phyloP scores from a whole-genome alignment of 2,113 vertebrate species.

The Procapra przewalskii region DNA sequence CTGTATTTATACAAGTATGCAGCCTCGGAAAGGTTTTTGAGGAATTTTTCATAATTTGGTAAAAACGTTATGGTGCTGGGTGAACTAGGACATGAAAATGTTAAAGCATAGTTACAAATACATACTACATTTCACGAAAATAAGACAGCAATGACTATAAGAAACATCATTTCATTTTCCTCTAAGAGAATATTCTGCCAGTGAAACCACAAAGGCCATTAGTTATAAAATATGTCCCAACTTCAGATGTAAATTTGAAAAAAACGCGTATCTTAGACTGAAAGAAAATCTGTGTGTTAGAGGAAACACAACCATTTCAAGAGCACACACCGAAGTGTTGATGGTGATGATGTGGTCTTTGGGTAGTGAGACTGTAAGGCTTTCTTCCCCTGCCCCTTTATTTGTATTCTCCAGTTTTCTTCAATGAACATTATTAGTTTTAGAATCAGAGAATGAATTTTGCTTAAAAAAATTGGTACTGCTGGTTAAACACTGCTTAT shows the following conservation, averaged over 20 bases:
- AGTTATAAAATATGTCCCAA: neutral
- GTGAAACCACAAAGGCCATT: neutral
- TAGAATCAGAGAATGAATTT: neutral
- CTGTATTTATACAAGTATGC: neutral
- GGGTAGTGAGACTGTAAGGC: neutral
- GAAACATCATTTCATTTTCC: neutral
- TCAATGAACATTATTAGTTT: neutral
- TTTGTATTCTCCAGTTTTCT: neutral
- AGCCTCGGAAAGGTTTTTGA: neutral
- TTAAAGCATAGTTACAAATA: neutral
- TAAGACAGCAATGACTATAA: neutral
- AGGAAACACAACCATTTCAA: neutral
- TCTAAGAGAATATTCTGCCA: neutral
- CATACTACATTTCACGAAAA: neutral
- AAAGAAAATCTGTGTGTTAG: neutral
- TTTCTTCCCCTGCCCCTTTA: neutral
- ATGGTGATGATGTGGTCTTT: too few species aligned
- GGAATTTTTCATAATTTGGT: neutral
- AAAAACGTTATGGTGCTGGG: neutral
- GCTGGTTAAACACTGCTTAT: neutral
- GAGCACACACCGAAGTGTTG: neutral
- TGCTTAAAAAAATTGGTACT: neutral
- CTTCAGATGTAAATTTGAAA: neutral
- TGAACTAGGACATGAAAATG: neutral
- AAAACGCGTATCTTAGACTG: neutral